These are phyloP conservation scores for Sturnus vulgaris DNA, from an alignment of 2,113 vertebrate genomes.

Conservation along the genomic window DNA sequence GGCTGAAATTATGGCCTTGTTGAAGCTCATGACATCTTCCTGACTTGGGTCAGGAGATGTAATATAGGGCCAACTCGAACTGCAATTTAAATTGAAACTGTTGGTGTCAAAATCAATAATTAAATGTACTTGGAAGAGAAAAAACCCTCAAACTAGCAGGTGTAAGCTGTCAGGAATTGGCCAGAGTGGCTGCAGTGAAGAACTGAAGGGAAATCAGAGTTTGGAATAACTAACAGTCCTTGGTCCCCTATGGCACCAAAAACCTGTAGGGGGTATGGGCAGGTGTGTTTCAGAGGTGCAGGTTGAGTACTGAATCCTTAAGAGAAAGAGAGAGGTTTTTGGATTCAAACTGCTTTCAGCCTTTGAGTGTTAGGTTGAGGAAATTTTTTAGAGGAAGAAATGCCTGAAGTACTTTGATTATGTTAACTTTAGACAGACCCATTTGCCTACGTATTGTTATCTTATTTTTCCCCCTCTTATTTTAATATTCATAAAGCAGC, in stretches of 20 bases:
- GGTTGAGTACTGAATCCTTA: not conserved
- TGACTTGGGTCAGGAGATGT: not conserved
- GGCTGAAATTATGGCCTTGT: not conserved
- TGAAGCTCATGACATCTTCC: not conserved
- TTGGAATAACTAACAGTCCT: not conserved
- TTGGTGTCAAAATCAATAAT: not conserved
- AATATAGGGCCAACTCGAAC: not conserved
- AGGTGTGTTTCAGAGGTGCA: not conserved
- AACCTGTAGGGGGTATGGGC: rapidly evolving
- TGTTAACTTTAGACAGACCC: not conserved
- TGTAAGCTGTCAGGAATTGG: not conserved
- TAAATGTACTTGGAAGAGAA: not conserved
- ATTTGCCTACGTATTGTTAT: not conserved
- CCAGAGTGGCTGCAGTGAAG: not conserved
- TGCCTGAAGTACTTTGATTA: not conserved
- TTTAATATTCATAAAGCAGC: not conserved
- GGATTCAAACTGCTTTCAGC: not conserved
- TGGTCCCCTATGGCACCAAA: not conserved
- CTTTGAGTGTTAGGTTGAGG: not conserved
- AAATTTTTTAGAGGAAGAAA: not conserved
- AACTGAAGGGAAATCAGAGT: not conserved
- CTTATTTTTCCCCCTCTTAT: rapidly evolving
- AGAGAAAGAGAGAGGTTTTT: not conserved
- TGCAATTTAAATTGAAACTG: not conserved
- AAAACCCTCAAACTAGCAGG: not conserved